phyloP scores from a whole-genome alignment of 2,113 vertebrate species.

The Ophthalmotilapia sp. region DNA sequence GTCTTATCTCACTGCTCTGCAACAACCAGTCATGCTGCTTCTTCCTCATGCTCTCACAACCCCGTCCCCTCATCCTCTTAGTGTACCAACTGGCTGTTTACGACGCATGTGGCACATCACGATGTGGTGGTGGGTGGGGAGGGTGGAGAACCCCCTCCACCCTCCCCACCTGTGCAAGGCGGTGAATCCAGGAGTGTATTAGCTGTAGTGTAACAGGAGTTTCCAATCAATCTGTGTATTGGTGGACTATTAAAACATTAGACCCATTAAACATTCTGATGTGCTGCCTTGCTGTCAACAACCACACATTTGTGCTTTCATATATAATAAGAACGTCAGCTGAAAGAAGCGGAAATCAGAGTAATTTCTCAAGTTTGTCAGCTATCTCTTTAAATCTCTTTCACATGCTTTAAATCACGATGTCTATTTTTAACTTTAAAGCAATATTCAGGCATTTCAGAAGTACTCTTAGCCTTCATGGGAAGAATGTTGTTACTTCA shows the following conservation, averaged over 20 bases:
- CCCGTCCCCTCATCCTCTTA: not conserved
- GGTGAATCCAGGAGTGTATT: constrained; percentile 53
- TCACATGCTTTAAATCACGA: not conserved
- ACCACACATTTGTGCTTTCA: not conserved
- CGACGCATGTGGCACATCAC: constrained; percentile 59
- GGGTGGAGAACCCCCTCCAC: not conserved
- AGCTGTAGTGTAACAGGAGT: not conserved
- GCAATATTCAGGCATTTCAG: not conserved
- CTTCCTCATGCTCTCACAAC: constrained; percentile 4
- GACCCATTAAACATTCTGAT: not conserved
- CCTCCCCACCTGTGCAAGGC: constrained; percentile 24
- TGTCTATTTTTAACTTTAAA: not conserved
- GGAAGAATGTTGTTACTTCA: not conserved
- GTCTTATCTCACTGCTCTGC: constrained; percentile 35
- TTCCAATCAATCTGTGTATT: not conserved
- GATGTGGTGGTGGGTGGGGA: not conserved
- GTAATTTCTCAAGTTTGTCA: not conserved
- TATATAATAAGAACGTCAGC: not conserved
- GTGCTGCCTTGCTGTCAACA: not conserved
- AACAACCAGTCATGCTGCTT: constrained; percentile 30
- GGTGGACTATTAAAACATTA: not conserved
- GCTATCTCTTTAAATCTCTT: not conserved
- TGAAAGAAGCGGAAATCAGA: not conserved
- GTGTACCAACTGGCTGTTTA: constrained; percentile 32
- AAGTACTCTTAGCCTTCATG: not conserved